Conservation (phyloP, 2,113 vertebrate genomes). For the Morone chrysops region DNA sequence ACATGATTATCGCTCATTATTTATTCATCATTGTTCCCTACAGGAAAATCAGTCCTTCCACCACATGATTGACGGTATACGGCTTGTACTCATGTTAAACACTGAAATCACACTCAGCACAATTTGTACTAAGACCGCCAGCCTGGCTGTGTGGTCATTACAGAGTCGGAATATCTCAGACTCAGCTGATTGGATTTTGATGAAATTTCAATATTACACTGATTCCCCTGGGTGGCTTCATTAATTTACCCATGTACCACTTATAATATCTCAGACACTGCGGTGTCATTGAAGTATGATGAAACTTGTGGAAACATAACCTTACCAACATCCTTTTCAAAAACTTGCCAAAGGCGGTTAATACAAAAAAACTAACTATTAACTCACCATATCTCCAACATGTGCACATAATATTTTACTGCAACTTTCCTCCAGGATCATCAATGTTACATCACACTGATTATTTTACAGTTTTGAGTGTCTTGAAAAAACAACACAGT, state of each 20-base stretch:
- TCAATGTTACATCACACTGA: conserved; percentile 21
- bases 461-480: conserved; percentile 31
- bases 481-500: conserved; percentile 6
- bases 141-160: conserved; percentile 61
- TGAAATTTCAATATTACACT: conserved; percentile 74
- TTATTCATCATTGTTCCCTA: conserved; percentile 69
- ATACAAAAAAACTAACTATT: neutral
- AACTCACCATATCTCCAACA: neutral
- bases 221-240: conserved; percentile 68
- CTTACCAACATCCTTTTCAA: neutral
- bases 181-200: conserved; percentile 68
- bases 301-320: conserved; percentile 30
- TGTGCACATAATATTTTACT: conserved; percentile 2
- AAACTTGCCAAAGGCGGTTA: neutral
- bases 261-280: conserved; percentile 44
- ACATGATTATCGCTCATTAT: conserved; percentile 65
- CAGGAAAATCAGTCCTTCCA: conserved; percentile 54
- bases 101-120: conserved; percentile 46
- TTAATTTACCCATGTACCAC: conserved; percentile 68
- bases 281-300: conserved; percentile 51
- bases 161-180: conserved; percentile 53
- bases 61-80: conserved; percentile 57
- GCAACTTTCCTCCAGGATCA: conserved; percentile 24
- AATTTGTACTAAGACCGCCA: conserved; percentile 44
- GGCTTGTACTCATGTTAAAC: conserved; percentile 52